These are phyloP conservation scores for Busseola fusca DNA, from an alignment of 2,888 invertebrate genomes.

Conservation along the genomic window DNA sequence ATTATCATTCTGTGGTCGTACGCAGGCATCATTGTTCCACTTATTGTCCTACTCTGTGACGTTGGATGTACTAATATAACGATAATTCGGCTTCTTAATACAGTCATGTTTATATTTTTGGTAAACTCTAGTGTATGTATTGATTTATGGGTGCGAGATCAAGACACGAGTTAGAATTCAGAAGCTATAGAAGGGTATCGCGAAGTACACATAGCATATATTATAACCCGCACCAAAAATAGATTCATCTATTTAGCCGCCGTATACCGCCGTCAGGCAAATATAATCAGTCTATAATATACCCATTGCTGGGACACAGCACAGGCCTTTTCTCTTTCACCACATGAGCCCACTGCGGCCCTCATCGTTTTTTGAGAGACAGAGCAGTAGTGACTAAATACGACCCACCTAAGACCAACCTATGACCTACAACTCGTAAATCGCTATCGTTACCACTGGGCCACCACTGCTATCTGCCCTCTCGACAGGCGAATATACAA, in stretches of 20 bases:
- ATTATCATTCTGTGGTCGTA: slow-evolving; percentile 69
- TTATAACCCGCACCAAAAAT: not conserved
- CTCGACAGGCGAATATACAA: not conserved
- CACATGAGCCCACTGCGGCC: too few relatives aligned
- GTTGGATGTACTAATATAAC: slow-evolving; percentile 50
- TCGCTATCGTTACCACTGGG: too few relatives aligned
- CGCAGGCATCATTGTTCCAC: slow-evolving; percentile 69
- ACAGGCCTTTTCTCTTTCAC: too few relatives aligned
- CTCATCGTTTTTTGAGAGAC: too few relatives aligned
- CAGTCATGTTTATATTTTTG: slow-evolving; percentile 35
- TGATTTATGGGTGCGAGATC: slow-evolving; percentile 20
- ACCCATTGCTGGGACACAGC: too few relatives aligned
- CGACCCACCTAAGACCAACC: too few relatives aligned
- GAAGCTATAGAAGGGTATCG: not conserved
- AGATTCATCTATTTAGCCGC: not conserved
- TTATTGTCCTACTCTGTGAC: slow-evolving; percentile 67
- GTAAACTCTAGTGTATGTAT: slow-evolving; percentile 15
- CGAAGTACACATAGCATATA: too few relatives aligned
- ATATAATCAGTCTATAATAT: too few relatives aligned
- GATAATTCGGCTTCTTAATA: slow-evolving; percentile 31
- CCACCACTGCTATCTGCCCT: not conserved
- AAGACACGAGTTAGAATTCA: slow-evolving; percentile 7
- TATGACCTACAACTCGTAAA: too few relatives aligned
- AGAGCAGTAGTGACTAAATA: too few relatives aligned
- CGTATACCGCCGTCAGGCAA: not conserved